phyloP scores from a whole-genome alignment of 2,113 vertebrate species.

The Pseudorectes ferrugineus region DNA sequence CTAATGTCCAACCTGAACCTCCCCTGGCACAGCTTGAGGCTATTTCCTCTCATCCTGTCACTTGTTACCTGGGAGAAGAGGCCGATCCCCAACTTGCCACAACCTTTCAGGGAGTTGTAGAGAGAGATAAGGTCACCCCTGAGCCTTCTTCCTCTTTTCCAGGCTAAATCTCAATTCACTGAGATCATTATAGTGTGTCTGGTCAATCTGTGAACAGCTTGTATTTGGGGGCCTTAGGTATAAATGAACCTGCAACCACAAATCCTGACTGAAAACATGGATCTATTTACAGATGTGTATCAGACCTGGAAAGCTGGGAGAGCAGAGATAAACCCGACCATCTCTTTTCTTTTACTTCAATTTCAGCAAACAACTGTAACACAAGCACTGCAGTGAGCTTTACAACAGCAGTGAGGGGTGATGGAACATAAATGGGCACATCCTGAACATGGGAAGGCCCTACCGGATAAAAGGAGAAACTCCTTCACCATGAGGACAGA shows the following conservation, averaged over 20 bases:
- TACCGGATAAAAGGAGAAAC: background rate
- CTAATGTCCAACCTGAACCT: background rate
- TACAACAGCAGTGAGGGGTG: rapidly evolving
- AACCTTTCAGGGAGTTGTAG: background rate
- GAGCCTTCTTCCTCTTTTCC: background rate
- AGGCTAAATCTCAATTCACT: background rate
- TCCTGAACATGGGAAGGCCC: background rate
- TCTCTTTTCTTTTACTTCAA: background rate
- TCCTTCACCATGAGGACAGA: rapidly evolving
- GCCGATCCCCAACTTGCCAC: background rate
- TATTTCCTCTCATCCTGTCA: background rate
- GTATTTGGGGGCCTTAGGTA: rapidly evolving
- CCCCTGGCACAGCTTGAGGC: background rate
- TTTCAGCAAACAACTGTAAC: background rate
- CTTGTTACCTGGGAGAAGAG: background rate
- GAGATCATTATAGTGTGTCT: background rate
- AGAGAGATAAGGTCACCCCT: background rate
- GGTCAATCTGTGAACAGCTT: background rate
- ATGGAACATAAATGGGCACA: background rate
- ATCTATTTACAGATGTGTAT: rapidly evolving
- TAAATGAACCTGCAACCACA: background rate
- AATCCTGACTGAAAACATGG: background rate
- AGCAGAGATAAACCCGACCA: background rate
- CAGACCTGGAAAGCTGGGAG: background rate
- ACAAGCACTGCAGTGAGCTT: background rate